Percentiles rank a stretch among this genome's conserved stretches.
Conservation (phyloP, 2,888 invertebrate species). For the Deroplatys truncata region DNA sequence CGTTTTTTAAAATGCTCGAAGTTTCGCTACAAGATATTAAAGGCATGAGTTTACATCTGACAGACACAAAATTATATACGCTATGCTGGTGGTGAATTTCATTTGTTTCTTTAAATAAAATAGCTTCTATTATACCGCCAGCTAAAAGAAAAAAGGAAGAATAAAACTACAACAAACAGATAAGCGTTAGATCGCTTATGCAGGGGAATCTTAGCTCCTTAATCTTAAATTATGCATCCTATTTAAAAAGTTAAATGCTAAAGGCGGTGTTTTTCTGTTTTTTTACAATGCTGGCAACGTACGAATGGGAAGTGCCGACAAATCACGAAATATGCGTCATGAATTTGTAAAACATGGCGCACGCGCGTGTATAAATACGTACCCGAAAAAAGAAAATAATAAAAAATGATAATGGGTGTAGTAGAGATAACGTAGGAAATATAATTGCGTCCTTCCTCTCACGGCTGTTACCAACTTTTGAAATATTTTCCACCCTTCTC, state of each 20-base stretch:
- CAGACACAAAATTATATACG: not conserved
- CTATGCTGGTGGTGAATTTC: not conserved
- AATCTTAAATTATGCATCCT: not conserved
- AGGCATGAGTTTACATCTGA: not conserved
- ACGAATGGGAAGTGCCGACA: not conserved
- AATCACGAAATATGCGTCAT: not conserved
- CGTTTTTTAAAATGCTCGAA: not conserved
- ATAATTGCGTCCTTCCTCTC: not conserved
- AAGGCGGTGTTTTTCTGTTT: not conserved
- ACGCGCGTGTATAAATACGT: not conserved
- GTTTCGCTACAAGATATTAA: not conserved
- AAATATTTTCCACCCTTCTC: not conserved
- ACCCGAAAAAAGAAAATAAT: not conserved
- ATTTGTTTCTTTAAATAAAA: not conserved
- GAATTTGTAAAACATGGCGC: not conserved
- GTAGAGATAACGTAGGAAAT: not conserved
- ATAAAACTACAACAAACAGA: not conserved
- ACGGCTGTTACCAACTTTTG: not conserved
- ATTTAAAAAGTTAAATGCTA: not conserved
- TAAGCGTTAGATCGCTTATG: not conserved
- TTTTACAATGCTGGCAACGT: not conserved
- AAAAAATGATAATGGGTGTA: not conserved
- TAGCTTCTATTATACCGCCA: not conserved
- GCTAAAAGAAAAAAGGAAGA: not conserved
- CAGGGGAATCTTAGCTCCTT: not conserved